Evolutionary conservation across 1,140 invertebrate species (phyloP), one percentile per base, ranked within the genome.

Genomic region (Bactericera cockerelli): DNA sequence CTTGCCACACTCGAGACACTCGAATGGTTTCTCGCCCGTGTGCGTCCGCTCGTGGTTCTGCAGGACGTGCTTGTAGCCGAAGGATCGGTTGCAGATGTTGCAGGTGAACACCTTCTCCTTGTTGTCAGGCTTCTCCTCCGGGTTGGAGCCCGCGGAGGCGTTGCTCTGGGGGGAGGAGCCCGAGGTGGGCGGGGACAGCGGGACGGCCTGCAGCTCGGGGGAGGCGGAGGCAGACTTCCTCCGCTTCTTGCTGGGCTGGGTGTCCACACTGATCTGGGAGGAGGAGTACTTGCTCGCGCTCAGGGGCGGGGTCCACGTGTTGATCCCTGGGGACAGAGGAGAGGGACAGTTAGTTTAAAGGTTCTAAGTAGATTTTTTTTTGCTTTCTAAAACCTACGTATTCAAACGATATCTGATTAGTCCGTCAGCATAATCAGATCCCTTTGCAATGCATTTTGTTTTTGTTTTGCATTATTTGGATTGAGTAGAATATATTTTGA

Each of bases 41-140:
- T 98, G 94, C 0, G 93, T 98, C 56, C 93, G 81, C 63, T 95
- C 90, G 70, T 98, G 93, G 68, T 98, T 98, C 69, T 94, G 90
- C 19, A 94, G 74, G 1, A 95, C 91, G 71, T 95, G 91, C 68
- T 95, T 95, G 74, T 95, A 94, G 6, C 89, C 90, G 67, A 94
- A 95, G 1, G 83, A 86, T 57, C 87, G 80, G 38, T 82, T 83
- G 71, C 91, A 95, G 2, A 89, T 82, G 56, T 81, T 81, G 72
- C 91, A 95, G 2, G 83, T 87, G 71, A 95, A 95, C 2, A 85
- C 80, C 68, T 89, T 88, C 64, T 91, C 87, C 1, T 84, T 64
- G 65, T 75, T 65, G 72, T 82, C 70, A 4, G 13, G 26, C 24
- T 60, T 58, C 13, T 62, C 57, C 31, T 55, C 24, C 3, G 24